Conservation (phyloP, 1,140 invertebrate genomes). For the Aricia agestis region DNA sequence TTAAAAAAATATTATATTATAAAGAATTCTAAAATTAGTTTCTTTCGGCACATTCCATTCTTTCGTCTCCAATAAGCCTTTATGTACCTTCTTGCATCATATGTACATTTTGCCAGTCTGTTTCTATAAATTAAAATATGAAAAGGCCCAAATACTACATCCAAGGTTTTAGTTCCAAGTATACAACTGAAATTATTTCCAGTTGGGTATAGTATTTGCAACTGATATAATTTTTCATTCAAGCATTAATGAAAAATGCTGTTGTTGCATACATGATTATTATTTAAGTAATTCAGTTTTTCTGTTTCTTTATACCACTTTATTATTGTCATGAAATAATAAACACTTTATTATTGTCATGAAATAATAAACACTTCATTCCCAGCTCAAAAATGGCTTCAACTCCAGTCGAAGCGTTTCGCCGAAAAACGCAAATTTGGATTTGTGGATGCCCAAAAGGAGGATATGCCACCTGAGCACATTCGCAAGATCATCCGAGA, state of each 20-base stretch:
- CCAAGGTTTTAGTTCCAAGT: constrained; percentile 30
- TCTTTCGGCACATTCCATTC: background rate
- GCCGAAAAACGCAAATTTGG: constrained; percentile 99
- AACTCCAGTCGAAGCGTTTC: constrained; percentile 97
- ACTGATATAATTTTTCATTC: constrained; percentile 62
- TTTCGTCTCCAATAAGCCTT: too few species aligned
- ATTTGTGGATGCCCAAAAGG: constrained; percentile 99
- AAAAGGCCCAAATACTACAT: constrained; percentile 4
- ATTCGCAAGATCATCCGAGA: constrained; percentile 99
- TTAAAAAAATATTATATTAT: too few species aligned
- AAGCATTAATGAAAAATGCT: constrained; percentile 53
- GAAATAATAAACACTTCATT: too few species aligned
- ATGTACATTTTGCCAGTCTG: too few species aligned
- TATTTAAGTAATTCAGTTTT: too few species aligned
- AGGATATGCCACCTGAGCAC: constrained; percentile 99
- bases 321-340: too few species aligned
- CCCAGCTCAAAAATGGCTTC: constrained; percentile 97
- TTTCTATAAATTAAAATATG: background rate
- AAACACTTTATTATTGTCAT: too few species aligned
- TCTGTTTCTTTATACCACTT: too few species aligned
- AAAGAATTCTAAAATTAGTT: too few species aligned
- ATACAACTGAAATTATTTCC: constrained; percentile 32
- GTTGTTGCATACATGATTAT: constrained; percentile 50
- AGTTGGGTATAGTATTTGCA: constrained; percentile 45
- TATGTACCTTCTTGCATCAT: too few species aligned